Percentiles rank a stretch among this genome's conserved stretches.
Evolutionary conservation across 2,888 invertebrate genomes (phyloP).

Genomic region (Caenorhabditis auriculariae): DNA sequence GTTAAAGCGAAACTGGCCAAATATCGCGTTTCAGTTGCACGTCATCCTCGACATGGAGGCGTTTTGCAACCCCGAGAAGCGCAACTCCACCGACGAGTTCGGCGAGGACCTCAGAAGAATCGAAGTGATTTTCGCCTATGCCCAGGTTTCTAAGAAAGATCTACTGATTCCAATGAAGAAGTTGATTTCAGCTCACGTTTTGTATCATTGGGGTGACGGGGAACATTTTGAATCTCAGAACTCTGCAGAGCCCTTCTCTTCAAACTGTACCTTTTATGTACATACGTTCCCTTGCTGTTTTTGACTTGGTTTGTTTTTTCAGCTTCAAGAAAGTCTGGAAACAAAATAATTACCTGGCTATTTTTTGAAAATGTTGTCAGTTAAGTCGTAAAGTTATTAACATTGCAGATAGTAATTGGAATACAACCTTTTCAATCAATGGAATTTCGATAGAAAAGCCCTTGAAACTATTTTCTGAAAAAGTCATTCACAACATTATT

Average conservation of each 20-base stretch:
- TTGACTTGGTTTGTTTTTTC: conserved; percentile 77
- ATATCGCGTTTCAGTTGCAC: conserved; percentile 20
- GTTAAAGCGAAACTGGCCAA: too few species aligned
- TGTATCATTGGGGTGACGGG: conserved; percentile 70
- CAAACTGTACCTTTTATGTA: conserved; percentile 80
- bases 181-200: conserved; percentile 36
- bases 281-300: conserved; percentile 77
- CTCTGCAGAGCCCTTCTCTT: conserved; percentile 77
- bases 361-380: too few species aligned
- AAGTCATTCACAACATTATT: conserved; percentile 15
- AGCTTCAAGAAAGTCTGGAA: too few species aligned
- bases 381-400: too few species aligned
- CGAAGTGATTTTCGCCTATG: conserved; percentile 12
- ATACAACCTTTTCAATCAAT: too few species aligned
- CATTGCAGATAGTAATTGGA: too few species aligned
- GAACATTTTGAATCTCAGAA: conserved; percentile 78
- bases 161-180: background rate
- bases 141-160: conserved; percentile 9
- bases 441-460: too few species aligned
- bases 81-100: background rate
- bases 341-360: too few species aligned
- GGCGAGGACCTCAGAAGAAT: conserved; percentile 3
- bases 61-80: conserved; percentile 18
- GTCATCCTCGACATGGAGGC: conserved; percentile 21
- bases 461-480: too few species aligned